Evolutionary conservation across 1,140 invertebrate species (phyloP), one percentile per base, ranked within the genome.

Genomic region (Drosophila pallidifrons): DNA sequence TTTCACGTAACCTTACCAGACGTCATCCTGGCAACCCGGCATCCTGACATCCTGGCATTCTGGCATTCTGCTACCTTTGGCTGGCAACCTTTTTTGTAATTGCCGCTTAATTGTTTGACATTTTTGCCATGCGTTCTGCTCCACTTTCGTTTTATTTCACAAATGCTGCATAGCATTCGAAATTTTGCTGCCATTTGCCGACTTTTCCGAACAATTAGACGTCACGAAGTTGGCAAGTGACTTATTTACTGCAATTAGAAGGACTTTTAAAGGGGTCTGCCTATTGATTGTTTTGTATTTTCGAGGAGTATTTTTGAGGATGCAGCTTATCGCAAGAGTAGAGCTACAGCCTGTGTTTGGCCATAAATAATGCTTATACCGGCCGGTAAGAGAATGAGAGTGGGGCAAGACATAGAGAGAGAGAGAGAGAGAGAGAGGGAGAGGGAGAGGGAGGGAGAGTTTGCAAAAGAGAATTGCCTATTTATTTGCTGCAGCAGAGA

Each of bases 71-170:
- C 66, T 63, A 57, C 41, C 49, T 43, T 52, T 51, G 15, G 38
- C 25, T 45, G 57, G 65, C 67, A 79, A 68, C 67, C 77, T 74
- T 86, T 68, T 71, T 69, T 70, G 75, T 87, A 86, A 86, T 86
- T 86, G 82, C 82, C 68, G 75, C 76, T 87, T 86, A 86, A 86
- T 82, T 86, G 82, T 82, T 86, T 86, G 82, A 86, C 79, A 87
- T 86, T 80, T 85, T 85, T 49, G 46, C 66, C 52, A 61, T 75
- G 74, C 75, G 67, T 49, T 43, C 0, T 13, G 5, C 25, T 63
- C 35, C 32, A 15, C 4, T 30, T 38, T 38, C 13, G 28, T 64
- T 38, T 46, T 38, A 35, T 25, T 47, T 60, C 32, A 41, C 5
- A 41, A 30, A 32, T 57, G 52, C 55, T 67, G 68, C 55, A 61